A percentile compares a stretch with the other conserved stretches of the same genome.
These are phyloP conservation scores for Phaethornis superciliosus DNA, from an alignment of 2,113 vertebrate species.

Conservation along the genomic window DNA sequence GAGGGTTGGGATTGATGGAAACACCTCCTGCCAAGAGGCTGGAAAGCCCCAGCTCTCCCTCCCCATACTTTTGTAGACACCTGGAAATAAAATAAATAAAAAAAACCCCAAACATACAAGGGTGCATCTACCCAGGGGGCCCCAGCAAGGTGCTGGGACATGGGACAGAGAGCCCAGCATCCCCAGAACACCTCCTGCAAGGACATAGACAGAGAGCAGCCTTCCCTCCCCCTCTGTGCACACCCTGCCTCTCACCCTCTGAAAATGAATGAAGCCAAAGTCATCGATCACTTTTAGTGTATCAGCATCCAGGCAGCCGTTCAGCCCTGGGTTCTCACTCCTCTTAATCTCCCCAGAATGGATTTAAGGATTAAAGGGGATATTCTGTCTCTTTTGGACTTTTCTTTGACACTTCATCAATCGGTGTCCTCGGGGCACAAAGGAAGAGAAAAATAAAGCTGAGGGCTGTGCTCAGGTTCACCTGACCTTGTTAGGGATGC, in stretches of 20 bases:
- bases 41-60: background rate
- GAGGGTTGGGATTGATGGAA: slow-evolving; percentile 8
- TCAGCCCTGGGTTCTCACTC: background rate
- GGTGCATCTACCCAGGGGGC: rapidly evolving
- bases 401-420: background rate
- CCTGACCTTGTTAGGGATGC: background rate
- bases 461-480: background rate
- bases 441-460: background rate
- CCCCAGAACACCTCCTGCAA: background rate
- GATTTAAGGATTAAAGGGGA: background rate
- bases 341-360: background rate
- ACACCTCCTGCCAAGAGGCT: background rate
- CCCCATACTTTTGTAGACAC: background rate
- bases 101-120: no score
- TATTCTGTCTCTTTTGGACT: background rate
- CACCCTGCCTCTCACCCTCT: background rate
- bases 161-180: rapidly evolving
- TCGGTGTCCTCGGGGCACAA: background rate
- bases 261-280: background rate
- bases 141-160: background rate
- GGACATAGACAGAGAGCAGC: background rate
- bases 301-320: background rate
- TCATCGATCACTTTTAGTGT: background rate
- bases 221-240: background rate
- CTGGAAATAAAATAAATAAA: background rate